Base-by-base conservation (phyloP, 2,888 invertebrate species). In the Sthenelais limicola region DNA sequence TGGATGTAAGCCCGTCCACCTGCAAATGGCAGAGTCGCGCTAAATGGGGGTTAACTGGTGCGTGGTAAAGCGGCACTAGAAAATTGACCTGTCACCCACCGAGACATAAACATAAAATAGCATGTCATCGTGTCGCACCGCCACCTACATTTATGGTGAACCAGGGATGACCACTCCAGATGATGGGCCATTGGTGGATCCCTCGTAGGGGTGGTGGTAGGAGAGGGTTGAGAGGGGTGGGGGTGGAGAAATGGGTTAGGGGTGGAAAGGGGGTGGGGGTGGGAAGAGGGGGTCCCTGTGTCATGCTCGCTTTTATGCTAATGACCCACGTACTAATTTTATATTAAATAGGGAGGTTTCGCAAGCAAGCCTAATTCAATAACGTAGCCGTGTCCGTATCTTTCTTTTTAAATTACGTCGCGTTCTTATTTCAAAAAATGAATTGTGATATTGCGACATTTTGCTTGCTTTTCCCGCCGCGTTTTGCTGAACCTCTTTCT, bases 31-130 rank as follows among this genome's bases (percentile, higher is more conserved):
- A 35, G 38, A 35, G 62, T 38, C 28, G 26, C 38, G 15, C 62
- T 62, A 62, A 62, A 62, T 28, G 62, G 26, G 62, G 62, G 62
- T 62, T 62, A 62, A 62, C 62, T 26, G 62, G 62, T 62, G 24
- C 62, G 24, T 21, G 26, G 24, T 62, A 62, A 62, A 62, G 62
- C 62, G 62, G 62, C 43, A 43, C 38, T 62, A 18, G 62, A 62
- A 62, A 62, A 62, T 62, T 62, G 62, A 62, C 62, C 62, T 62
- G 62, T 62, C 62, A 62, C 62, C 38, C 62, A 35, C 62, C 18
- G 62, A 38, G 35, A 33, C 62, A 62, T 62, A 62, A 62, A 38
- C 62, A 62, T 62, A 62, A 62, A 62, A 35, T 38, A 62, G 62
- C 35, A 62, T 38, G 56, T 38, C 62, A 62, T 62, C 43, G 62